Evolutionary conservation across 2,113 vertebrate species (phyloP).

Genomic region (Delphinapterus leucas): DNA sequence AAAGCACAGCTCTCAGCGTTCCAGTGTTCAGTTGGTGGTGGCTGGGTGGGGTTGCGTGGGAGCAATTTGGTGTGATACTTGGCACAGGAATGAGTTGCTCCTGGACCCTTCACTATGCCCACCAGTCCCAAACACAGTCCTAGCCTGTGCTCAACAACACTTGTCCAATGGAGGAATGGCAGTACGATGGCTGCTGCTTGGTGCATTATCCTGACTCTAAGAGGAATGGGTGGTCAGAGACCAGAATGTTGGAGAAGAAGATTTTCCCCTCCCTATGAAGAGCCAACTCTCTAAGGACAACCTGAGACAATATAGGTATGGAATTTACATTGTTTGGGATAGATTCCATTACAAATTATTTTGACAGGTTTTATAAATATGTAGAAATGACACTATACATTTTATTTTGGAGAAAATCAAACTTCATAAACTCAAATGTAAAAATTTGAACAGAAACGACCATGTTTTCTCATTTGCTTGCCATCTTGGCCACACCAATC

Average conservation of each 20-base stretch:
- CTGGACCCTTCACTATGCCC: neutral
- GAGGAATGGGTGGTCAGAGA: neutral
- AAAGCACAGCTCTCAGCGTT: neutral
- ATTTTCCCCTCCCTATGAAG: neutral
- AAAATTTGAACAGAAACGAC: neutral
- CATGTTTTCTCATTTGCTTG: neutral
- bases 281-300: neutral
- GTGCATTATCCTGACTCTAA: neutral
- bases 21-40: neutral
- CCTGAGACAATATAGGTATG: neutral
- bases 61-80: neutral
- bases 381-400: neutral
- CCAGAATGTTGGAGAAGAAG: neutral
- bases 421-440: neutral
- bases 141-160: neutral
- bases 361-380: neutral
- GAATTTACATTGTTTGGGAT: neutral
- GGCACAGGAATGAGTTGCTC: neutral
- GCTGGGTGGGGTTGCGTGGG: neutral
- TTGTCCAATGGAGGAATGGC: neutral
- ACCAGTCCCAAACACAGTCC: neutral
- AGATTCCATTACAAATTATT: slow-evolving; percentile 9
- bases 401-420: neutral
- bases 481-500: neutral
- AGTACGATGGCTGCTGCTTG: neutral